Conservation (phyloP, 2,797 vertebrate species). For the Adrianichthys oophorus region DNA sequence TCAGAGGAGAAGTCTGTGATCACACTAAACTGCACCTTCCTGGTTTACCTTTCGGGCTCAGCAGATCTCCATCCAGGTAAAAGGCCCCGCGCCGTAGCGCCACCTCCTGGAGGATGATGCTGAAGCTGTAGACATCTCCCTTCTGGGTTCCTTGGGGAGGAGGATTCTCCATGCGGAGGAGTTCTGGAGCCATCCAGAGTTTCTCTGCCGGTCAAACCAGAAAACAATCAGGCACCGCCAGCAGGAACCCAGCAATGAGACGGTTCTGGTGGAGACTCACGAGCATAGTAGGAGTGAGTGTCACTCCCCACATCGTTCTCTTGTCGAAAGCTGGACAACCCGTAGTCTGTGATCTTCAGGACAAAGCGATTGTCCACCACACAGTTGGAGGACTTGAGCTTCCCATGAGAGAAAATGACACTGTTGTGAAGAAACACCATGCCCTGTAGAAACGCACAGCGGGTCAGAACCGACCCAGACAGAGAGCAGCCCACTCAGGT, state of each 20-base stretch:
- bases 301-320: conserved; percentile 71
- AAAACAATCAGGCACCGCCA: background rate
- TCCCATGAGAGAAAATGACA: conserved; percentile 87
- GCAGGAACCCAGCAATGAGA: too few relatives aligned
- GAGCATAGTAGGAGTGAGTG: conserved; percentile 84
- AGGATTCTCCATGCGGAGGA: conserved; percentile 80
- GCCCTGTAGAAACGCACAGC: conserved; percentile 72
- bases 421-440: conserved; percentile 93
- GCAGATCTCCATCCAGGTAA: conserved; percentile 83
- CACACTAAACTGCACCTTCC: background rate
- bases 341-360: conserved; percentile 94
- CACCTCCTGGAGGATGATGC: conserved; percentile 93
- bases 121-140: conserved; percentile 92
- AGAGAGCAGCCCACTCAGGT: background rate
- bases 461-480: background rate
- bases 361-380: conserved; percentile 95
- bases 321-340: conserved; percentile 84
- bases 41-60: conserved; percentile 86
- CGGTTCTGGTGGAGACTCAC: conserved; percentile 71
- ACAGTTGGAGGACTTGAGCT: conserved; percentile 95
- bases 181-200: conserved; percentile 90
- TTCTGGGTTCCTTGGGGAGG: conserved; percentile 86
- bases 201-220: conserved; percentile 46
- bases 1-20: too few relatives aligned
- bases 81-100: conserved; percentile 87